phyloP scores from a whole-genome alignment of 2,797 vertebrate genomes.

The Oryzias dopingdopingensis region DNA sequence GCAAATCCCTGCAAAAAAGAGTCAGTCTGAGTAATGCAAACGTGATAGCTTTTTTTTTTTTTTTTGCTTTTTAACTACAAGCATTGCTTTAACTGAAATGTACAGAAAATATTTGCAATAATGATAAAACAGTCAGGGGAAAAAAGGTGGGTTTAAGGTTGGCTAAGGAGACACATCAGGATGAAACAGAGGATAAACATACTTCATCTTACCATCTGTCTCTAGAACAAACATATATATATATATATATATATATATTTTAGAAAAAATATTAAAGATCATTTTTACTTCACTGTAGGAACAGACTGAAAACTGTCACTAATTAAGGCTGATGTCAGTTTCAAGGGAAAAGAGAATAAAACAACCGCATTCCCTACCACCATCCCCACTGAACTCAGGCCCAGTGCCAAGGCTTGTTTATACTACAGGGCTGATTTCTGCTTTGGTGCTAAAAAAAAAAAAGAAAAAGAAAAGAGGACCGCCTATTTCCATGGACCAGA shows the following conservation, averaged over 20 bases:
- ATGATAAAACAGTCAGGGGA: too few species aligned
- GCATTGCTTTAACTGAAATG: conserved; percentile 6
- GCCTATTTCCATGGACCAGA: conserved; percentile 31
- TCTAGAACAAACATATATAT: background rate
- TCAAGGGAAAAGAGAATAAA: conserved; percentile 19
- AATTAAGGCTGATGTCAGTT: conserved; percentile 38
- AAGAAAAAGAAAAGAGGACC: conserved; percentile 9
- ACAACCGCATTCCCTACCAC: background rate
- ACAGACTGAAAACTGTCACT: conserved; percentile 22
- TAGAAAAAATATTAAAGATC: background rate
- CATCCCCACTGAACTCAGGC: background rate
- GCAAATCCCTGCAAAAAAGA: conserved; percentile 6
- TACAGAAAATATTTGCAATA: too few species aligned
- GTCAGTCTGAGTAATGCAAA: conserved; percentile 10
- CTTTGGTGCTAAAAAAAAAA: conserved; percentile 21
- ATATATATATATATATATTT: too few species aligned
- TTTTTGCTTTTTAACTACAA: background rate
- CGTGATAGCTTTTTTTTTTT: background rate
- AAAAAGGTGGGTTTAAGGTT: too few species aligned
- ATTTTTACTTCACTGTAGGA: conserved; percentile 12
- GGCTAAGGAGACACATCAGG: background rate
- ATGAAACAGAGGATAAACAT: conserved; percentile 11
- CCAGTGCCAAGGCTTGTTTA: conserved; percentile 49
- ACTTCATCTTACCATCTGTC: conserved; percentile 12
- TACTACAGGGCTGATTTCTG: conserved; percentile 35